Evolutionary conservation across 1,140 invertebrate genomes (phyloP).

Genomic region (Trichogramma pretiosum): DNA sequence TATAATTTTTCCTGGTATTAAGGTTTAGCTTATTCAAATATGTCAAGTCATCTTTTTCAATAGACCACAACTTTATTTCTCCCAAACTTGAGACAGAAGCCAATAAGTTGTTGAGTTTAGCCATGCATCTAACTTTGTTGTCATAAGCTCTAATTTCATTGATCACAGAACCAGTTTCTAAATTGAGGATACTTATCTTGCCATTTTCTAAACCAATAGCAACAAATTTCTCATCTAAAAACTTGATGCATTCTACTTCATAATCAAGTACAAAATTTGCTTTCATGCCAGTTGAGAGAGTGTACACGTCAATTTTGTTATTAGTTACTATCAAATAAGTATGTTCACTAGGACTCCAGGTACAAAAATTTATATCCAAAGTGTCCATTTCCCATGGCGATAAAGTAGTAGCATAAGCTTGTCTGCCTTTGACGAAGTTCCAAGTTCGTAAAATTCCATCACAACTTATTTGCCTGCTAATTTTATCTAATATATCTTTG

Average conservation of each 20-base stretch:
- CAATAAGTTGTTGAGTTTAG: constrained; percentile 44
- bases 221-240: constrained; percentile 53
- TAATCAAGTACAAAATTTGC: constrained; percentile 50
- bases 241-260: constrained; percentile 55
- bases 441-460: constrained; percentile 76
- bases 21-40: constrained; percentile 32
- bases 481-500: constrained; percentile 73
- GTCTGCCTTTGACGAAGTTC: constrained; percentile 86
- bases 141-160: constrained; percentile 52
- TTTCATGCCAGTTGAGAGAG: constrained; percentile 57
- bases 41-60: constrained; percentile 41
- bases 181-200: constrained; percentile 52
- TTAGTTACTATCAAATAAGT: constrained; percentile 65
- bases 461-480: constrained; percentile 79
- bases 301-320: constrained; percentile 66
- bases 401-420: constrained; percentile 81
- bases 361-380: constrained; percentile 46
- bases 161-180: constrained; percentile 43
- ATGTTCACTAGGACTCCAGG: constrained; percentile 60
- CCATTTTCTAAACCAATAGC: constrained; percentile 65
- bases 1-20: constrained; percentile 38
- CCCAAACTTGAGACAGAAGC: constrained; percentile 65
- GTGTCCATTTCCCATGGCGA: constrained; percentile 47
- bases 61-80: constrained; percentile 67
- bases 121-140: constrained; percentile 59